Evolutionary conservation across 2,888 invertebrate species (phyloP).

Genomic region (Idaea biselata): DNA sequence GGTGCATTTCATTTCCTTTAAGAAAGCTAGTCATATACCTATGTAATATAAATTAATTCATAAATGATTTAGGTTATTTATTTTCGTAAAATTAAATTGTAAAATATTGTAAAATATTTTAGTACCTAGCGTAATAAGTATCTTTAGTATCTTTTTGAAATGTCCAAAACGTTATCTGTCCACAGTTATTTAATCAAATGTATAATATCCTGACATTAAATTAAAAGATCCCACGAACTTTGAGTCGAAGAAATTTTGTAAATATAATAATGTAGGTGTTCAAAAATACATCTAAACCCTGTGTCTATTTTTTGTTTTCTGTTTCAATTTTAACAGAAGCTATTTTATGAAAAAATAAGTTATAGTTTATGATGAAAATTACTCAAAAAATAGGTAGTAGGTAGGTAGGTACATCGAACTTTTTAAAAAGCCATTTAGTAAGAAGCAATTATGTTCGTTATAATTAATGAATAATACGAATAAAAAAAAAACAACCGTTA

Average conservation of each 20-base stretch:
- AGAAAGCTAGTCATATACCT: slow-evolving; percentile 66
- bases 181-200: background rate
- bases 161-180: background rate
- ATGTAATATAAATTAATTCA: slow-evolving; percentile 52
- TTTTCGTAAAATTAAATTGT: slow-evolving; percentile 35
- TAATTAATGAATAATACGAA: background rate
- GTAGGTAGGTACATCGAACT: too few species aligned
- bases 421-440: too few species aligned
- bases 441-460: too few species aligned
- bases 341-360: too few species aligned
- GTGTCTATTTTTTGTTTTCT: too few species aligned
- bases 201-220: background rate
- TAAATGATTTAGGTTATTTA: slow-evolving; percentile 47
- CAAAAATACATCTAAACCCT: background rate
- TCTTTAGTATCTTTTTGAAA: background rate
- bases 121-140: background rate
- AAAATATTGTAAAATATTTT: slow-evolving; percentile 1
- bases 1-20: slow-evolving; percentile 70
- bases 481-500: background rate
- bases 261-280: background rate
- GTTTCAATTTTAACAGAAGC: too few species aligned
- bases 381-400: too few species aligned
- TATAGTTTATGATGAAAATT: too few species aligned
- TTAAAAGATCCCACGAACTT: background rate
- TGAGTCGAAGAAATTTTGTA: background rate